Base-by-base conservation (phyloP, 2,113 vertebrate species). In the Colius striatus region DNA sequence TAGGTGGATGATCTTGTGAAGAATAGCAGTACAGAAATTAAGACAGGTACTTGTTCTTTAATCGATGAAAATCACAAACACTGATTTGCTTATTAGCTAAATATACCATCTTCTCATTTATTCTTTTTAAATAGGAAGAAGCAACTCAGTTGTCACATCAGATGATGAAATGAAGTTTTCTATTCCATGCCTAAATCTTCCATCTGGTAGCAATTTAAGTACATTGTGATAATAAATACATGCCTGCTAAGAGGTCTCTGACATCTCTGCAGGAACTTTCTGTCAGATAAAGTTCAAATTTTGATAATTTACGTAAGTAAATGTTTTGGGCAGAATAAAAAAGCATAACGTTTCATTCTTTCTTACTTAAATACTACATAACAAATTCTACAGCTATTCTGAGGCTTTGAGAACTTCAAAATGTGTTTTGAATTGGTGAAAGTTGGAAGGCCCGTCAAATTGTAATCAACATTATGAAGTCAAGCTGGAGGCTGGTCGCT, bases 201-300 rank as follows among this genome's bases (percentile, higher is more conserved):
- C 51, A 62, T 71, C 75, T 92, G 67, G 32, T 71, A 89, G 43
- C 26, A 87, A 32, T 8, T 7, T 62, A 87, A 94, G 62, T 94
- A 43, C 14, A 55, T 30, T 32, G 23, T 70, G 41, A 89, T 79
- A 76, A 84, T 53, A 91, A 91, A 72, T 82, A 77, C 11, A 60
- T 70, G 85, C 43, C 83, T 88, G 32, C 78, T 92, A 50, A 87
- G 79, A 92, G 58, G 66, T 75, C 77, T 91, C 53, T 89, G 87
- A 79, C 48, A 92, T 78, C 50, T 50, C 66, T 70, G 13, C 36
- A 81, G 89, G 73, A 94, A 50, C 41, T 45, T 34, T 77, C 53
- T 84, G 61, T 68, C 84, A 89, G 73, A 76, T 58, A 63, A 90
- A 92, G 50, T 92, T 94, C 71, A 88, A 12, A 77, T 93, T 88